Evolutionary conservation across 2,888 invertebrate genomes (phyloP), one percentile per base, ranked within the genome.

Genomic region (Diarsia dahlii): DNA sequence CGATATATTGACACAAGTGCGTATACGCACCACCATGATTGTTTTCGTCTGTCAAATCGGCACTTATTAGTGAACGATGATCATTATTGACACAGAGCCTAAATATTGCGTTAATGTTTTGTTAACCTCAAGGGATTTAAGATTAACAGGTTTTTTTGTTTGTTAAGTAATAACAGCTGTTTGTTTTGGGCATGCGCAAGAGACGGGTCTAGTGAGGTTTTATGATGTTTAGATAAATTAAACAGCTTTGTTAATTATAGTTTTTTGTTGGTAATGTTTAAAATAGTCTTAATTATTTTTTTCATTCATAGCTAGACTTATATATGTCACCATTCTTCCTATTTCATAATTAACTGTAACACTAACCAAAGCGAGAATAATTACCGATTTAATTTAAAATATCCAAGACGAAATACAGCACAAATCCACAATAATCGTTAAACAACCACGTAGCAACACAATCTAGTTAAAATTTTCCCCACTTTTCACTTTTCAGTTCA

Each of bases 21-120:
- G 92, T 90, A 89, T 88, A 90, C 93, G 93, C 93, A 92, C 70
- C 70, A 68, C 88, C 80, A 74, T 87, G 91, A 93, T 94, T 93
- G 94, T 95, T 93, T 93, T 93, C 87, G 89, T 91, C 91, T 92
- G 91, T 92, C 90, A 91, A 92, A 92, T 94, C 95, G 90, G 92
- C 95, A 93, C 94, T 93, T 95, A 95, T 95, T 95, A 95, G 94
- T 95, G 85, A 91, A 89, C 80, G 65, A 50, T 90, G 91, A 90
- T 85, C 87, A 86, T 48, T 94, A 89, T 95, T 95, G 94, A 91
- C 91, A 90, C 88, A 90, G 84, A 88, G 91, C 92, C 93, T 92
- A 94, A 95, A 93, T 94, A 95, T 95, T 95, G 93, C 95, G 95
- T 89, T 91, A 91, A 91, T 95, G 93, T 95, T 95, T 91, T 95